Conservation (phyloP, 2,888 invertebrate genomes). For the Ypsolopha scabrella region DNA sequence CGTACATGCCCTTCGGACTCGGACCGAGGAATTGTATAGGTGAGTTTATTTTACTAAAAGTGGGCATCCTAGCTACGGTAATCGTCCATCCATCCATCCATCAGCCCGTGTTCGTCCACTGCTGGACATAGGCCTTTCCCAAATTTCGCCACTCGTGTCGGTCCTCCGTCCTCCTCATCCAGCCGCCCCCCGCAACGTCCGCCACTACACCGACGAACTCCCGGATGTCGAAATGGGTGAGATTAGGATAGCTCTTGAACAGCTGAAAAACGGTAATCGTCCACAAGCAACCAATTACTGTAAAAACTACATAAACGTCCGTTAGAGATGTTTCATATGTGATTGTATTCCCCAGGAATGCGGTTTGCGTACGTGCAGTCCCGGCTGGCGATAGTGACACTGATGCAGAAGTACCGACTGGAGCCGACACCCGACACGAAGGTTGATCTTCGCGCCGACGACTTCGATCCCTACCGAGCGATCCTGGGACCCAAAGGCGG, state of each 20-base stretch:
- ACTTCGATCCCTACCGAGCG: background rate
- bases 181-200: too few relatives aligned
- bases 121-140: too few relatives aligned
- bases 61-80: too few relatives aligned
- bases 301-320: background rate
- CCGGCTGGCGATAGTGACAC: conserved; percentile 4
- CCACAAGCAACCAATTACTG: background rate
- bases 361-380: conserved; percentile 7
- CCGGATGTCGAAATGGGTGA: too few relatives aligned
- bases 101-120: too few relatives aligned
- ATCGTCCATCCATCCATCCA: too few relatives aligned
- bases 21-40: conserved; percentile 13
- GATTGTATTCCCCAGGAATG: conserved; percentile 3
- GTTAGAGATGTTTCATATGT: background rate
- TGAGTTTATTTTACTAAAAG: conserved; percentile 4
- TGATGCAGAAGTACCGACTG: conserved; percentile 6
- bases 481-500: background rate
- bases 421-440: conserved; percentile 4
- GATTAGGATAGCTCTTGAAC: too few relatives aligned
- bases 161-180: too few relatives aligned
- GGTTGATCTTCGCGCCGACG: background rate
- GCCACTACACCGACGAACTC: too few relatives aligned
- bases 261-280: too few relatives aligned
- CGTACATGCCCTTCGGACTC: too few relatives aligned
- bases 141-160: too few relatives aligned